A percentile compares a stretch with the other conserved stretches of the same genome.
These are phyloP conservation scores for Hemaris fuciformis DNA, from an alignment of 2,888 invertebrate species.

Conservation along the genomic window DNA sequence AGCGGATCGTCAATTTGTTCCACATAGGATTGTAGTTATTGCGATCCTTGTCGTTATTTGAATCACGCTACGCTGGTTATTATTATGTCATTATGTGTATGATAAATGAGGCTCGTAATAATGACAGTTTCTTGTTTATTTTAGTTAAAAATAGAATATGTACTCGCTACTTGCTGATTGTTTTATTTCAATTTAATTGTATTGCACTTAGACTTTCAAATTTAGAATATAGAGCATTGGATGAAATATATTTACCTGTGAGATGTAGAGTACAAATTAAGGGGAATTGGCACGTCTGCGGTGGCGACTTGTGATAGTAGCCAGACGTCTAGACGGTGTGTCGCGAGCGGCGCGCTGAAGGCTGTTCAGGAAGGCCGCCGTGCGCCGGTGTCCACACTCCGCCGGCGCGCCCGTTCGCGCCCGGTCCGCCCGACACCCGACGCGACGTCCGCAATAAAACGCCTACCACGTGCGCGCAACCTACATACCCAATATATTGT, in stretches of 20 bases:
- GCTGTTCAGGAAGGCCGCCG: slow-evolving; percentile 65
- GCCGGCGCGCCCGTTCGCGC: neutral
- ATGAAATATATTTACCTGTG: no score
- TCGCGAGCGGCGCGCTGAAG: slow-evolving; percentile 51
- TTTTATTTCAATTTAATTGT: no score
- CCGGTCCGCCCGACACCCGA: neutral
- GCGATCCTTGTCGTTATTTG: slow-evolving; percentile 18
- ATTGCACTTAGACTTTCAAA: no score
- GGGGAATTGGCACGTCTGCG: neutral
- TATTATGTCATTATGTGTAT: slow-evolving; percentile 5
- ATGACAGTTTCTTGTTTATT: neutral
- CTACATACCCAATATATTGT: slow-evolving; percentile 1
- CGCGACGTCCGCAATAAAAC: neutral
- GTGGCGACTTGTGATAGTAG: slow-evolving; percentile 40
- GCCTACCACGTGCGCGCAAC: slow-evolving; percentile 39
- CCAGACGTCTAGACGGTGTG: slow-evolving; percentile 71
- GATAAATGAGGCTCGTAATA: neutral
- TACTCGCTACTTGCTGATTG: neutral
- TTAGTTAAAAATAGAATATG: neutral
- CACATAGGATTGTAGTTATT: slow-evolving; percentile 24
- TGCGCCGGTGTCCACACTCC: neutral
- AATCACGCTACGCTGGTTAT: slow-evolving; percentile 16
- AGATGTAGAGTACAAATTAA: neutral
- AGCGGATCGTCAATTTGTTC: slow-evolving; percentile 33
- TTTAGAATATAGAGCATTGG: no score